A percentile compares a stretch with the other conserved stretches of the same genome.
These are phyloP conservation scores for Esox masquinongy DNA, from an alignment of 2,797 vertebrate species.

Conservation along the genomic window DNA sequence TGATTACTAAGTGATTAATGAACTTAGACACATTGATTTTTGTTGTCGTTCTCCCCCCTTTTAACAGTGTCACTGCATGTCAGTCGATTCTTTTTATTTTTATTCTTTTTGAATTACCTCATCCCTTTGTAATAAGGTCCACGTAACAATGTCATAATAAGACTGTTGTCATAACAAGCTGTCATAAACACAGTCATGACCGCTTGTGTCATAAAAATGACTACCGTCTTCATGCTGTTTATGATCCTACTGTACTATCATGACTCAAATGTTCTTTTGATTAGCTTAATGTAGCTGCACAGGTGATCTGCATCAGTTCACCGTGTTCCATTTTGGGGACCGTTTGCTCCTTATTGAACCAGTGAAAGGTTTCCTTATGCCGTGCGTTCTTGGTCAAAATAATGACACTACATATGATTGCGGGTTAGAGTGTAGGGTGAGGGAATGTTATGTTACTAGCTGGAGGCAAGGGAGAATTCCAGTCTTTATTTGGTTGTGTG, in stretches of 20 bases:
- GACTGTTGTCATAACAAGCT: neutral
- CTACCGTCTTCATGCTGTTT: neutral
- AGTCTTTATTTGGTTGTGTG: neutral
- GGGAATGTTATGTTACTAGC: conserved; percentile 2
- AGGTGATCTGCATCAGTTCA: neutral
- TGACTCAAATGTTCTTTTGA: neutral
- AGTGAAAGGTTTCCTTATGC: neutral
- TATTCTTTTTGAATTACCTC: neutral
- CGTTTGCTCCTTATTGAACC: neutral
- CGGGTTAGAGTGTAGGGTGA: conserved; percentile 3
- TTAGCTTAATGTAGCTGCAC: neutral
- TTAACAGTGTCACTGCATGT: neutral
- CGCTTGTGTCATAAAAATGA: neutral
- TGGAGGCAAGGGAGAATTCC: conserved; percentile 7
- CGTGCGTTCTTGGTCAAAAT: neutral
- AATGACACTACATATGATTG: conserved; percentile 6
- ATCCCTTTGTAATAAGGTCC: neutral
- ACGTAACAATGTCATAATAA: too few species aligned
- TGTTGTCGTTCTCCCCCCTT: too few species aligned
- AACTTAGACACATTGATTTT: neutral
- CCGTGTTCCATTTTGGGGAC: conserved; percentile 9
- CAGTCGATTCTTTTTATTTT: neutral
- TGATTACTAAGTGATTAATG: too few species aligned
- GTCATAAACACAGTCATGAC: neutral
- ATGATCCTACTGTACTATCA: neutral